phyloP scores from a whole-genome alignment of 2,113 vertebrate species.

The Mola mola region DNA sequence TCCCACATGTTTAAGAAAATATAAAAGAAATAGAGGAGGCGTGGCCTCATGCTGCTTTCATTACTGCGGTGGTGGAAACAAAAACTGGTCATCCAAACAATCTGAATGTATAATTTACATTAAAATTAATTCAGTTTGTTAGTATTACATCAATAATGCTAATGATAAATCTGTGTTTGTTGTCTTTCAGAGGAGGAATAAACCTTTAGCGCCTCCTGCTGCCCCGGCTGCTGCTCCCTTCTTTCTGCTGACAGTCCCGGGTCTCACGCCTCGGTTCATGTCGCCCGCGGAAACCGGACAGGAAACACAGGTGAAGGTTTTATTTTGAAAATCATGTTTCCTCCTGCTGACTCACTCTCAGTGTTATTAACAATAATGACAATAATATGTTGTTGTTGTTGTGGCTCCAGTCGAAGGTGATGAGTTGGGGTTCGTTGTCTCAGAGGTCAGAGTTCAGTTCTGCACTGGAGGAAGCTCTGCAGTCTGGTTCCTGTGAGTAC shows the following conservation, averaged over 20 bases:
- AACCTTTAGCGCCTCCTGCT: constrained; percentile 88
- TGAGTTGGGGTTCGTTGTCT: constrained; percentile 84
- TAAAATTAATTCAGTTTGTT: too few species aligned
- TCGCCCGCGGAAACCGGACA: constrained; percentile 46
- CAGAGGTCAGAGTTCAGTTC: constrained; percentile 88
- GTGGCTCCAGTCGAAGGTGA: constrained; percentile 88
- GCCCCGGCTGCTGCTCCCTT: constrained; percentile 90
- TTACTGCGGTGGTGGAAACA: too few species aligned
- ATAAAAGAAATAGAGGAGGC: too few species aligned
- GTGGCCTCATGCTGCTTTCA: too few species aligned
- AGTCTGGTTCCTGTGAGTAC: constrained; percentile 81
- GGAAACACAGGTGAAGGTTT: constrained; percentile 35
- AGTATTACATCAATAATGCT: too few species aligned
- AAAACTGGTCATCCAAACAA: too few species aligned
- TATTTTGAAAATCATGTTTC: not conserved
- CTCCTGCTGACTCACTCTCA: too few species aligned
- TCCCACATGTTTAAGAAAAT: too few species aligned
- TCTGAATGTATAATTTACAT: too few species aligned
- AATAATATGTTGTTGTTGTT: not conserved
- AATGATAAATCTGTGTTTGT: constrained; percentile 25
- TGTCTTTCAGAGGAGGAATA: constrained; percentile 91
- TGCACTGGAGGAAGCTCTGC: constrained; percentile 84
- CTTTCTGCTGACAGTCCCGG: constrained; percentile 94
- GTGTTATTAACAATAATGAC: not conserved
- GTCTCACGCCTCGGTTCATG: constrained; percentile 87